Evolutionary conservation across 2,797 vertebrate species (phyloP).

Genomic region (Pogonophryne albipinna): DNA sequence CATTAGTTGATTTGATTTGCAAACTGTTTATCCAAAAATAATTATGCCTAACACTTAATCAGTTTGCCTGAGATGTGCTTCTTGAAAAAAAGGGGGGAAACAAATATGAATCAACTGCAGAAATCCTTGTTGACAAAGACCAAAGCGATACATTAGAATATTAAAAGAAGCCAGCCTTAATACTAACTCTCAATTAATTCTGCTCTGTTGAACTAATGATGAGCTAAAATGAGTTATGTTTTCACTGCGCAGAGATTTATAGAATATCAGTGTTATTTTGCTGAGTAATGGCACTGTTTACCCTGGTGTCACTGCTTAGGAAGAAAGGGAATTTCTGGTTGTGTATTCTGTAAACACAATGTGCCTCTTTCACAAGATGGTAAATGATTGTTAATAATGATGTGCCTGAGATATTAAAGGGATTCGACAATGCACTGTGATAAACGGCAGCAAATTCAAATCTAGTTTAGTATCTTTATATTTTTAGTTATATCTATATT

Average conservation of each 20-base stretch:
- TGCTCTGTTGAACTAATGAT: slow-evolving; percentile 9
- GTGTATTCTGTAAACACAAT: slow-evolving; percentile 27
- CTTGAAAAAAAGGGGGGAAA: too few species aligned
- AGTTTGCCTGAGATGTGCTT: too few species aligned
- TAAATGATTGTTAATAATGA: slow-evolving; percentile 30
- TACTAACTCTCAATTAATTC: neutral
- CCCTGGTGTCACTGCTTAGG: slow-evolving; percentile 2
- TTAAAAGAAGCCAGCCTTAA: too few species aligned
- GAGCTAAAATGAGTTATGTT: slow-evolving; percentile 12
- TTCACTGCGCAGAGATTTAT: slow-evolving; percentile 27
- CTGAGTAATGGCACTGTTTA: neutral
- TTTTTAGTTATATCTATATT: slow-evolving; percentile 35
- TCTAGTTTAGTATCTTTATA: slow-evolving; percentile 33
- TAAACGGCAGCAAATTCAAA: neutral
- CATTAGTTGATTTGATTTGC: too few species aligned
- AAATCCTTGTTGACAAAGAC: too few species aligned
- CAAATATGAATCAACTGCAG: too few species aligned
- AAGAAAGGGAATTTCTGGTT: slow-evolving; percentile 4
- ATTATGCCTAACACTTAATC: too few species aligned
- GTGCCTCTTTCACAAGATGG: slow-evolving; percentile 47
- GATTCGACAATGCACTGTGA: slow-evolving; percentile 25
- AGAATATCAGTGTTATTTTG: neutral
- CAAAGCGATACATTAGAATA: too few species aligned
- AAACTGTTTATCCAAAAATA: too few species aligned
- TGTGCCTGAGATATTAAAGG: slow-evolving; percentile 42